These are phyloP conservation scores for Myzus persicae DNA, from an alignment of 1,140 invertebrate species.

Conservation along the genomic window DNA sequence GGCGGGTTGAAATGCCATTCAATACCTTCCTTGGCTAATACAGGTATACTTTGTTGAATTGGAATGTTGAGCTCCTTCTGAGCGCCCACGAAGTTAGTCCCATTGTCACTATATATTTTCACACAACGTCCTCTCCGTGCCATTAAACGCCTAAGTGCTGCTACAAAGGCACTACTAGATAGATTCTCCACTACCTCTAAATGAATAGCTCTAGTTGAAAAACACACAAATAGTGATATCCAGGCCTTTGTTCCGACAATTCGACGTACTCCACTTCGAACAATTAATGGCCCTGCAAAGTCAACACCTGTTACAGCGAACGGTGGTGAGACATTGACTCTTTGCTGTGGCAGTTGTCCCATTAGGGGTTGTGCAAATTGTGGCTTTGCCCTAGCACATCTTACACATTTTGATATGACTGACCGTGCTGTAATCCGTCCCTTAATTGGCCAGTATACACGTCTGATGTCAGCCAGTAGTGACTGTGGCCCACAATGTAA, in stretches of 20 bases:
- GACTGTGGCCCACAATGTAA: no score
- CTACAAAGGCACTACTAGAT: not conserved
- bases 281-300: not conserved
- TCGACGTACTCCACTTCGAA: not conserved
- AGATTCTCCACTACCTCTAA: not conserved
- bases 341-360: not conserved
- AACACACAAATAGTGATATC: not conserved
- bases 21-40: not conserved
- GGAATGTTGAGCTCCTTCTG: not conserved
- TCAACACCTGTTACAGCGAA: not conserved
- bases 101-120: conserved; percentile 5
- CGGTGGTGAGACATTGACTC: not conserved
- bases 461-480: not conserved
- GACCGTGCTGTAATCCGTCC: not conserved
- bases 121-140: not conserved
- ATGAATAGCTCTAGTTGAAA: not conserved
- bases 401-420: not conserved
- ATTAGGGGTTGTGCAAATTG: not conserved
- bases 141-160: not conserved
- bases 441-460: not conserved
- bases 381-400: not conserved
- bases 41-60: not conserved
- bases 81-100: conserved; percentile 1
- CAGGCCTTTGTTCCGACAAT: not conserved
- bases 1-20: conserved; percentile 47